Percentiles rank a stretch among this genome's conserved stretches.
These are phyloP conservation scores for Plagodis dolabraria DNA, from an alignment of 2,888 invertebrate species.

Conservation along the genomic window DNA sequence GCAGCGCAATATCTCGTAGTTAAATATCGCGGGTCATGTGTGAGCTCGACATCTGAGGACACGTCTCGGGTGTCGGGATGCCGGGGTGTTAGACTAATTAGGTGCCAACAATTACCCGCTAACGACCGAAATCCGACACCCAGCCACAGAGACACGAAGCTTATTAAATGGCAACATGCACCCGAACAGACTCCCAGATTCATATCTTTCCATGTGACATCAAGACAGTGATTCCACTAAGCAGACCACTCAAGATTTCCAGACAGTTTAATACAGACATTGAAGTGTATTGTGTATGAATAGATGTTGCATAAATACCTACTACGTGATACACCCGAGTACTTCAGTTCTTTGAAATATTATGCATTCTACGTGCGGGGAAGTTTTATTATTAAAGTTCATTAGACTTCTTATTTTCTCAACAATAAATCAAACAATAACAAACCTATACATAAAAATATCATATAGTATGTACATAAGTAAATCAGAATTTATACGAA, in stretches of 20 bases:
- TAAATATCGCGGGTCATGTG: slow-evolving; percentile 74
- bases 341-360: too few species aligned
- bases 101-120: slow-evolving; percentile 78
- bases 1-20: slow-evolving; percentile 44
- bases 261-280: too few species aligned
- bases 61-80: slow-evolving; percentile 53
- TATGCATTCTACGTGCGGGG: too few species aligned
- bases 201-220: slow-evolving; percentile 37
- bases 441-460: too few species aligned
- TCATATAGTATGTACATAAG: too few species aligned
- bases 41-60: slow-evolving; percentile 57
- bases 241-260: background rate
- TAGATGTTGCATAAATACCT: too few species aligned
- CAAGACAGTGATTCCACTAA: background rate
- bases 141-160: slow-evolving; percentile 48
- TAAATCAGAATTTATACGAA: too few species aligned
- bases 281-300: too few species aligned
- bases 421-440: too few species aligned
- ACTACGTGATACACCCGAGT: too few species aligned
- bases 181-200: slow-evolving; percentile 44
- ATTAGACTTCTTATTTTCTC: too few species aligned
- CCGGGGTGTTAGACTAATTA: slow-evolving; percentile 75
- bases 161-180: slow-evolving; percentile 70
- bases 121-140: slow-evolving; percentile 77
- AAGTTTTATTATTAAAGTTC: too few species aligned